A percentile compares a stretch with the other conserved stretches of the same genome.
These are phyloP conservation scores for Tetragonula clypearis DNA, from an alignment of 1,140 invertebrate genomes.

Conservation along the genomic window DNA sequence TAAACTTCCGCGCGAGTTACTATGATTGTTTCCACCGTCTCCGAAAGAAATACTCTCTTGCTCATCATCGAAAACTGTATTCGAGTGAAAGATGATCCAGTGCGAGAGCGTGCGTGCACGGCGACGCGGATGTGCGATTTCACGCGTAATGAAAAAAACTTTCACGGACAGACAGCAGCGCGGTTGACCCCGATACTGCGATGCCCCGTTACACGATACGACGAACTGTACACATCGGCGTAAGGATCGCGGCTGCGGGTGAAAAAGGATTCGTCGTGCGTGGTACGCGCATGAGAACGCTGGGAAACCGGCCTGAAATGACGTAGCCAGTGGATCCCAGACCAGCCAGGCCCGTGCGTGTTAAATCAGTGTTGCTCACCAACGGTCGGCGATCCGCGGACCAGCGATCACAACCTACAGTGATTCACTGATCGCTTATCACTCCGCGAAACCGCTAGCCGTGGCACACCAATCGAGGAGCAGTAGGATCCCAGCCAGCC, in stretches of 20 bases:
- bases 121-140: neutral
- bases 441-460: slow-evolving; percentile 30
- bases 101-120: neutral
- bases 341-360: slow-evolving; percentile 31
- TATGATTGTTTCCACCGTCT: neutral
- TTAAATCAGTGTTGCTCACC: slow-evolving; percentile 53
- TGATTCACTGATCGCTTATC: slow-evolving; percentile 47
- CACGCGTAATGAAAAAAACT: slow-evolving; percentile 13
- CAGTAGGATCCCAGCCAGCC: slow-evolving; percentile 11
- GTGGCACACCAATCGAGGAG: slow-evolving; percentile 10
- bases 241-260: neutral
- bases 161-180: neutral
- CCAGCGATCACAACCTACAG: slow-evolving; percentile 26
- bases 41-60: neutral
- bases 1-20: too few relatives aligned
- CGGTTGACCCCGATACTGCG: slow-evolving; percentile 19
- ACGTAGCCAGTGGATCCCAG: slow-evolving; percentile 53
- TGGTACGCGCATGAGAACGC: slow-evolving; percentile 27
- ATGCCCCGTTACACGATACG: slow-evolving; percentile 20
- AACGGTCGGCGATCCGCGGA: slow-evolving; percentile 3
- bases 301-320: slow-evolving; percentile 49
- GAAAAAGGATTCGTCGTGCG: neutral
- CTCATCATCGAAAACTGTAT: too few relatives aligned
- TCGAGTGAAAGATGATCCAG: neutral
- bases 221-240: neutral